phyloP scores from a whole-genome alignment of 2,797 vertebrate genomes.

The Enoplosus armatus region DNA sequence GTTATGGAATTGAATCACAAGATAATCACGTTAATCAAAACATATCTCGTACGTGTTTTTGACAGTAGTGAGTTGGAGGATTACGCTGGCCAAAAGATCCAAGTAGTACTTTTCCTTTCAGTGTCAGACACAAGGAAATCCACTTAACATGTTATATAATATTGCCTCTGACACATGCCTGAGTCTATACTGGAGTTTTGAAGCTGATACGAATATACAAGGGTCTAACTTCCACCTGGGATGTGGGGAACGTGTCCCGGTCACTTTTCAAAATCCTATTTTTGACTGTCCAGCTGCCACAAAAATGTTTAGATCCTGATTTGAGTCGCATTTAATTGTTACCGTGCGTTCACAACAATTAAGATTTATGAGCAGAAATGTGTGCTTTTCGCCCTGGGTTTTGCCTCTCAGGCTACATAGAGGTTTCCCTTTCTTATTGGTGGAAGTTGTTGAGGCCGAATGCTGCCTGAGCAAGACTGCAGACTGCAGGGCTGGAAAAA shows the following conservation, averaged over 20 bases:
- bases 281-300: not conserved
- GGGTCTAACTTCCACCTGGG: not conserved
- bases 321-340: too few relatives aligned
- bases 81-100: not conserved
- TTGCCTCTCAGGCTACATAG: too few relatives aligned
- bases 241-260: too few relatives aligned
- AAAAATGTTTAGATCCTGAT: too few relatives aligned
- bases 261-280: not conserved
- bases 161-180: conserved; percentile 27
- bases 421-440: too few relatives aligned
- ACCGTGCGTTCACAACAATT: too few relatives aligned
- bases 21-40: conserved; percentile 36
- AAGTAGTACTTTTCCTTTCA: conserved; percentile 16
- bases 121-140: conserved; percentile 41
- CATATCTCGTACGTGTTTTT: conserved; percentile 2
- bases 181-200: not conserved
- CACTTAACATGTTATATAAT: conserved; percentile 17
- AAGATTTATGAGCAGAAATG: too few relatives aligned
- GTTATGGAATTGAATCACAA: conserved; percentile 23
- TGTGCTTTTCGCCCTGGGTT: too few relatives aligned
- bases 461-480: too few relatives aligned
- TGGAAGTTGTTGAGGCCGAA: too few relatives aligned
- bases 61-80: conserved; percentile 14
- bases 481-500: too few relatives aligned
- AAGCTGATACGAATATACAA: not conserved